Evolutionary conservation across 2,113 vertebrate species (phyloP), one percentile per base, ranked within the genome.

Genomic region (Clarias magur): DNA sequence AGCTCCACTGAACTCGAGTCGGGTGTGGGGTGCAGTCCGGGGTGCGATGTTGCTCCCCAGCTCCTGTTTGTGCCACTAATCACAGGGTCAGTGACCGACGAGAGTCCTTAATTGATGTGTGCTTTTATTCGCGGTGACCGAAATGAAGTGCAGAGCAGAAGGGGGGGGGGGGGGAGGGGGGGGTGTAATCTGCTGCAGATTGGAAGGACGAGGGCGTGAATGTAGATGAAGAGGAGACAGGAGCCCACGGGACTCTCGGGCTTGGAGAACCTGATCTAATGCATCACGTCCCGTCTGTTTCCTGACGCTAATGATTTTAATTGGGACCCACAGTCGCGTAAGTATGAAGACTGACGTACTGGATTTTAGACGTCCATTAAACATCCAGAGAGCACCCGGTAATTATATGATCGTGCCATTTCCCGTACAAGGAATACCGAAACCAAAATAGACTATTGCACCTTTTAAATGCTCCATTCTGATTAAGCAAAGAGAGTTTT

Each of bases 61-160:
- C 90, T 89, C 89, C 88, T 88, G 88, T 91, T 91, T 85, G 85
- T 81, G 87, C 88, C 85, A 86, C 86, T 93, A 93, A 93, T 93
- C 88, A 90, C 89, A 83, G 91, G 92, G 92, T 94, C 92, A 93
- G 92, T 90, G 91, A 92, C 84, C 82, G 30, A 86, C 87, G 81
- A 53, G 88, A 85, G 67, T 89, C 86, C 12, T 91, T 93, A 92
- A 94, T 94, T 94, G 92, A 95, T 94, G 92, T 87, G 87, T 90
- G 92, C 87, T 90, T 94, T 94, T 91, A 95, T 94, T 88, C 75
- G n/a, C 38, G 88, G 91, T 92, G 92, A 92, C 93, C 91, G 90
- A 80, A 93, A 93, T 94, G 91, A 93, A 94, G 94, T 91, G 82
- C 85, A 30, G 63, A 84, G 88, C 27, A 27, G 65, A 88, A 91